These are phyloP conservation scores for Lophius americanus DNA, from an alignment of 2,797 vertebrate species.

Conservation along the genomic window DNA sequence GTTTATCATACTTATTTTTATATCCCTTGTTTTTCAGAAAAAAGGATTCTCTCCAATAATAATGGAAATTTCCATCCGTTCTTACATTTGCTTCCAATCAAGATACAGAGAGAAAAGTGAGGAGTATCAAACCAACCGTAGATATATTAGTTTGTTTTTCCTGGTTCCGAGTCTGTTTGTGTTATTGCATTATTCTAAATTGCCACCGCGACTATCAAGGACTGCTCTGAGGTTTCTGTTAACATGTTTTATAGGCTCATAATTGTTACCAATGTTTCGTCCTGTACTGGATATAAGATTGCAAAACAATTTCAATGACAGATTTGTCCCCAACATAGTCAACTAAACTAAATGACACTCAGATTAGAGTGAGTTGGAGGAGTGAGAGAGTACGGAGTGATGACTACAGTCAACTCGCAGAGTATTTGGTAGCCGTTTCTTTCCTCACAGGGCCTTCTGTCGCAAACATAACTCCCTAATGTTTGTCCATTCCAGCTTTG, in stretches of 20 bases:
- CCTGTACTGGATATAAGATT: constrained; percentile 13
- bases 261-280: constrained; percentile 24
- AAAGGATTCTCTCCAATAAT: constrained; percentile 57
- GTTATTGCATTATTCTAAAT: constrained; percentile 21
- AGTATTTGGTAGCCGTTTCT: constrained; percentile 54
- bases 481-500: constrained; percentile 71
- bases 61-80: constrained; percentile 51
- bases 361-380: constrained; percentile 16
- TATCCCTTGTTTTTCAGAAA: constrained; percentile 47
- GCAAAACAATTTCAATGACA: constrained; percentile 32
- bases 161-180: constrained; percentile 42
- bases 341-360: constrained; percentile 16
- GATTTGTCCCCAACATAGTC: not conserved
- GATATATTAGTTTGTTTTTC: constrained; percentile 58
- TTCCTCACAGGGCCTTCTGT: constrained; percentile 55
- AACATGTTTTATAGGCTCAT: constrained; percentile 1
- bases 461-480: constrained; percentile 67
- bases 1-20: constrained; percentile 65
- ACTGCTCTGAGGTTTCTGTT: constrained; percentile 21
- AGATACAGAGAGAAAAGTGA: constrained; percentile 33
- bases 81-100: constrained; percentile 73
- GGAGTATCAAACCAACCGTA: constrained; percentile 15
- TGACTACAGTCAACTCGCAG: constrained; percentile 33
- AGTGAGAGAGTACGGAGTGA: constrained; percentile 10
- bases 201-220: constrained; percentile 12